A percentile compares a stretch with the other conserved stretches of the same genome.
Conservation (phyloP, 2,797 vertebrate genomes). For the Steatocranus sp. region DNA sequence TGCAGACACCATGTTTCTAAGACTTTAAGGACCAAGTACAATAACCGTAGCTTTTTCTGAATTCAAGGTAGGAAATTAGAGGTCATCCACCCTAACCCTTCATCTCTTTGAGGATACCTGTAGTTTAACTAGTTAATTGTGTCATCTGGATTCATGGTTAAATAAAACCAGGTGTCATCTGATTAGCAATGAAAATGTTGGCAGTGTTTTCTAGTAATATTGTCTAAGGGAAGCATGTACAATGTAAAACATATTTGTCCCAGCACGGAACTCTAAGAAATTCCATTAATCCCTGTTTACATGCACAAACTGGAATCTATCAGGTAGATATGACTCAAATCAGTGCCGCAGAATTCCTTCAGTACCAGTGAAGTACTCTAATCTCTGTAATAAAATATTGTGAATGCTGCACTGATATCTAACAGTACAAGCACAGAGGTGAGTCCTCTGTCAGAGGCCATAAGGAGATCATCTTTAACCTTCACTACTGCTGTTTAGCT, state of each 20-base stretch:
- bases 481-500: neutral
- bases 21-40: neutral
- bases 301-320: neutral
- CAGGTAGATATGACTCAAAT: neutral
- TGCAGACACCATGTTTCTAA: neutral
- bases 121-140: neutral
- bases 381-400: neutral
- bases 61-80: neutral
- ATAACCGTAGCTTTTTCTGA: neutral
- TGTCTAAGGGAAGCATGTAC: neutral
- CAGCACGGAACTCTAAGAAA: neutral
- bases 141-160: neutral
- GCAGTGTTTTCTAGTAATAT: neutral
- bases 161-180: neutral
- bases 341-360: neutral
- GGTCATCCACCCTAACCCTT: neutral
- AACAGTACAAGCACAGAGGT: neutral
- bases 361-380: neutral
- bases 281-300: neutral
- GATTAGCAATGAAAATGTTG: neutral
- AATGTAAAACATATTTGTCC: neutral
- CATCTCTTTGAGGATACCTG: neutral
- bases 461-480: neutral
- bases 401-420: neutral
- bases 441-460: neutral